Base-by-base conservation (phyloP, 2,888 invertebrate genomes). In the Embidobia sp. region DNA sequence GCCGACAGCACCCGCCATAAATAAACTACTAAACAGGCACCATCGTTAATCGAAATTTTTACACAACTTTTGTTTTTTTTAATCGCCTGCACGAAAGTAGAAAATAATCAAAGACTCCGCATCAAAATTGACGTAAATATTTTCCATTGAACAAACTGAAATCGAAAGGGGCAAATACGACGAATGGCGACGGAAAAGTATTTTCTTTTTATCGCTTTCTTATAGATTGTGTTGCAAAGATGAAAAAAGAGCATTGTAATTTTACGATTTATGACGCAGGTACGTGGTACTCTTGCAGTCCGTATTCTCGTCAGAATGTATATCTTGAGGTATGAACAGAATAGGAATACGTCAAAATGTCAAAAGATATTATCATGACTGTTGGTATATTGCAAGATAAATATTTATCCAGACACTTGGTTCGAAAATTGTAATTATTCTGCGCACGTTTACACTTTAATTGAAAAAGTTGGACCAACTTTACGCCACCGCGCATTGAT, bases 311-410 rank as follows among this genome's bases (percentile, higher is more conserved):
- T 31, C 69, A 33, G 57, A 49, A 11, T 27, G 15, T 37, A 46
- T 44, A 37, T 37, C 15, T 59, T 31, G 22, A 19, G 29, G 22
- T 69, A 29, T 29, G 42, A 29, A 18, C 40, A 49, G 69, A 69
- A 69, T 57, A 49, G 59, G 27, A 59, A 69, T 59, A 49, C 26
- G 57, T 59, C 57, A 59, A 59, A 69, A 57, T 59, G 57, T 59
- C 69, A 69, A 49, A 40, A 27, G 29, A 33, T 19, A 66, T 69
- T 57, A 59, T 69, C 40, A 26, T 49, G 22, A 27, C 19, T 22
- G 22, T 18, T 10, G 18, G 4, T 18, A 55, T 46, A 48, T 37
- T 11, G 33, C 1, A 16, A 27, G 18, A 49, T 69, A 69, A 69
- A 69, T 69, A 69, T 69, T 69, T 69, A 69, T 59, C 19, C 26